These are phyloP conservation scores for Micromussa lordhowensis DNA, from an alignment of 92 coral and sea anemone species.

Conservation along the genomic window DNA sequence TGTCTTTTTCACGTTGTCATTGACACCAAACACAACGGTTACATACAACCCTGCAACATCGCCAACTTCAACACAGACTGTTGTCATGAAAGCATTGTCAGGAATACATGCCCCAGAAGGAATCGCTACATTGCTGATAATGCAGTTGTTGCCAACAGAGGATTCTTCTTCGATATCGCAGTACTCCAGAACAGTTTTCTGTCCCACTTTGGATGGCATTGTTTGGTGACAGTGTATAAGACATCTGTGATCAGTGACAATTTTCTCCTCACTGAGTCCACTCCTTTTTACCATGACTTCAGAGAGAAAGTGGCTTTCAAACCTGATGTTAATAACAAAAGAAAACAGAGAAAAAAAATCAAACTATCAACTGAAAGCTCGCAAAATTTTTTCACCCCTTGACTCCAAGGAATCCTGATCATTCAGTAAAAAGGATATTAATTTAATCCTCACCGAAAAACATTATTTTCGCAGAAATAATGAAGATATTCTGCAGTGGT, in stretches of 20 bases:
- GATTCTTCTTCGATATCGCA: conserved; percentile 75
- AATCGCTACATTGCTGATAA: conserved; percentile 81
- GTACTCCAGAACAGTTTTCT: conserved; percentile 85
- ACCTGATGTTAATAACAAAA: conserved; percentile 46
- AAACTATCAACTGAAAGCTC: background rate
- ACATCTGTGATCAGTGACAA: conserved; percentile 64
- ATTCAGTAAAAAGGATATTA: background rate
- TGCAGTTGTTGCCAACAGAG: conserved; percentile 76
- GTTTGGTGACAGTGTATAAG: conserved; percentile 80
- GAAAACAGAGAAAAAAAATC: background rate
- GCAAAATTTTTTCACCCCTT: background rate
- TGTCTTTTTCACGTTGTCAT: conserved; percentile 84
- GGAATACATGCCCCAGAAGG: conserved; percentile 81
- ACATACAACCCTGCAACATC: conserved; percentile 78
- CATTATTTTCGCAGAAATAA: conserved; percentile 85
- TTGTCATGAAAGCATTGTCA: conserved; percentile 76
- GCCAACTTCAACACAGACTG: conserved; percentile 78
- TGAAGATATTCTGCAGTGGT: conserved; percentile 86
- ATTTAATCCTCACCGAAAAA: conserved; percentile 73
- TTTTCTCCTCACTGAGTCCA: conserved; percentile 59
- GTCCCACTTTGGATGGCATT: conserved; percentile 70
- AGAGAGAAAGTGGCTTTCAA: conserved; percentile 69
- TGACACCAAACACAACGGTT: conserved; percentile 86
- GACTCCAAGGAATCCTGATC: background rate
- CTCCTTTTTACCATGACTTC: conserved; percentile 75